Percentiles rank a stretch among this genome's conserved stretches.
phyloP scores from a whole-genome alignment of 2,888 invertebrate genomes.

The Folsomia manolachei region DNA sequence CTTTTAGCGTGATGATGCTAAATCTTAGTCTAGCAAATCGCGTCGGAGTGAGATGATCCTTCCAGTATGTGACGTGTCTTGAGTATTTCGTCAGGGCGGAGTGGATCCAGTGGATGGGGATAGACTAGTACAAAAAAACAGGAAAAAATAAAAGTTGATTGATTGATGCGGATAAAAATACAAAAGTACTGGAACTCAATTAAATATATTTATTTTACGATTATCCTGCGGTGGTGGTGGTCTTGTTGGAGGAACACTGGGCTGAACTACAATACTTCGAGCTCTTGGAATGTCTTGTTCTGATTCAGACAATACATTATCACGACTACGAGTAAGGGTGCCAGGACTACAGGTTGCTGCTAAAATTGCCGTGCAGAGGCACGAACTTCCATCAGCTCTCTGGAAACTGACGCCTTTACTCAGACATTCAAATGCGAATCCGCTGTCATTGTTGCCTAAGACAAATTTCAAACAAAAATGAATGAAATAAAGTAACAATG shows the following conservation, averaged over 20 bases:
- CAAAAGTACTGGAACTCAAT: no score
- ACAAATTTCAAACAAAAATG: no score
- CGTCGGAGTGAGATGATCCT: neutral
- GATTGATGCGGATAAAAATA: no score
- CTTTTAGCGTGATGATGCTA: neutral
- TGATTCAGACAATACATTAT: no score
- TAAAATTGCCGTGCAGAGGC: neutral
- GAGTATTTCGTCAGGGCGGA: conserved; percentile 17
- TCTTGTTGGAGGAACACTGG: neutral
- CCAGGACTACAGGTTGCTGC: neutral
- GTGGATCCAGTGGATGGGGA: conserved; percentile 23
- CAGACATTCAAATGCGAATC: neutral
- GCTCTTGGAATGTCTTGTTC: neutral
- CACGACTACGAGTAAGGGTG: no score
- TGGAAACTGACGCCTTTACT: neutral
- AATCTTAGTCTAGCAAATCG: neutral
- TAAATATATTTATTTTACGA: no score
- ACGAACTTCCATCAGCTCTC: neutral
- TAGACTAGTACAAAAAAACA: neutral
- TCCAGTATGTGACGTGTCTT: conserved; percentile 16
- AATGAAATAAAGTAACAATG: no score
- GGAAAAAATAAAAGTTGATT: no score
- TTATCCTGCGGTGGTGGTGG: no score
- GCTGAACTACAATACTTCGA: neutral
- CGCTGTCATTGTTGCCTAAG: no score